Base-by-base conservation (phyloP, 2,888 invertebrate genomes). In the Choreutis nemorana region DNA sequence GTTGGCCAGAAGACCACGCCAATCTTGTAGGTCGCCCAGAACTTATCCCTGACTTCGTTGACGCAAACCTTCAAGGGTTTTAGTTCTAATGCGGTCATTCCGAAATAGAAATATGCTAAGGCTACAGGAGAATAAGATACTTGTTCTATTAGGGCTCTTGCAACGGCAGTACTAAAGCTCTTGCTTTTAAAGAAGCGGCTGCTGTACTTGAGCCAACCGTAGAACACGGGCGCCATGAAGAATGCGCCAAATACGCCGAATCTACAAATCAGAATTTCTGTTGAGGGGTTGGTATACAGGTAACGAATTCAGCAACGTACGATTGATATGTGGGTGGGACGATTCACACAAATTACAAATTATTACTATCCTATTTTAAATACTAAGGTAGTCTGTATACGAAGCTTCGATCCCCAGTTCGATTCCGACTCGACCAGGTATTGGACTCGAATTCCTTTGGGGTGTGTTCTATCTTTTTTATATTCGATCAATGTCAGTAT, bases 161-260 rank as follows among this genome's bases (percentile, higher is more conserved):
- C 63, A 0, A 72, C 21, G 0, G 71, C 67, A 0, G 60, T 60
- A 2, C 31, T 37, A 0, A 73, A 32, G 11, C 46, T 45, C 28
- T 57, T 65, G 2, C 40, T 34, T 18, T 42, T 62, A 33, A 72
- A 73, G 26, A 65, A 65, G 5, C 51, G 44, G 23, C 55, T 57
- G 0, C 57, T 49, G n/a, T 52, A 66, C 22, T 83, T 85, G 42
- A 93, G 77, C 91, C 91, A 91, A 7, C 82, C 78, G 49, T 89
- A 90, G 2, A 90, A 72, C 0, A 89, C 86, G 1, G 91, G 91
- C 0, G 91, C 89, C 43, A 89, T 89, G 58, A 87, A 89, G 9
- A 88, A 81, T 0, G 87, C 79, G 1, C 91, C 89, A 47, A 89
- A 91, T 23, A 90, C 49, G 35, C 89, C 83, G 48, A 87, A 92